phyloP scores from a whole-genome alignment of 2,113 vertebrate genomes.

The Coptodon bakossiorum region DNA sequence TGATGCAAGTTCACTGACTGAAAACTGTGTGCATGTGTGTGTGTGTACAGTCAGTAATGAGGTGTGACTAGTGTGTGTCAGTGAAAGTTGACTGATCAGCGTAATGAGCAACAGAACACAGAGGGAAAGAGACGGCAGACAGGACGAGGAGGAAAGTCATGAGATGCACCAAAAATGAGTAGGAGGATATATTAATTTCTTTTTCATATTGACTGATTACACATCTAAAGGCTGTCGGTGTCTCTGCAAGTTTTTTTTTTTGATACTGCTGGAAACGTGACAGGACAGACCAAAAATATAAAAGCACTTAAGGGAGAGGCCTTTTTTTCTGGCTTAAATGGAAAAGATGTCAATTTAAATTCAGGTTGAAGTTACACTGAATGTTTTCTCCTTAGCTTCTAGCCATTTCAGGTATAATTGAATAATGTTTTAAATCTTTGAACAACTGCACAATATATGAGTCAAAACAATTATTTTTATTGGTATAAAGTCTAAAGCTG shows the following conservation, averaged over 20 bases:
- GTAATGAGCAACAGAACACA: constrained; percentile 43
- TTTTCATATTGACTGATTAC: constrained; percentile 6
- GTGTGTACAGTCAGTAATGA: constrained; percentile 49
- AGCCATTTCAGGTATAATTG: neutral
- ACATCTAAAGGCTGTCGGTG: constrained; percentile 7
- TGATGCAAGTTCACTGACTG: constrained; percentile 20
- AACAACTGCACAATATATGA: neutral
- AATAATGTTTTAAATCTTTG: neutral
- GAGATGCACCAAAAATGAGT: neutral
- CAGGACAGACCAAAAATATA: neutral
- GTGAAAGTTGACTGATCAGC: constrained; percentile 54
- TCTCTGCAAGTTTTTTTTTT: neutral
- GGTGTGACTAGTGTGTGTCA: constrained; percentile 50
- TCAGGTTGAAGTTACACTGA: neutral
- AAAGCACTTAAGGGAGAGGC: neutral
- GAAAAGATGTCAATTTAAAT: neutral
- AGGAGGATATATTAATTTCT: neutral
- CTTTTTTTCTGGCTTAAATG: neutral
- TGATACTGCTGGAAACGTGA: neutral
- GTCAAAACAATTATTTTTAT: neutral
- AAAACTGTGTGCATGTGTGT: neutral
- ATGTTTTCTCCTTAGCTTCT: neutral
- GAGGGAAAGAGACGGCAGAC: neutral
- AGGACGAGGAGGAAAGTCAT: neutral
- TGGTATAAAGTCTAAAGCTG: neutral